phyloP scores from a whole-genome alignment of 2,888 invertebrate genomes.

The Rhabditoides inermis region DNA sequence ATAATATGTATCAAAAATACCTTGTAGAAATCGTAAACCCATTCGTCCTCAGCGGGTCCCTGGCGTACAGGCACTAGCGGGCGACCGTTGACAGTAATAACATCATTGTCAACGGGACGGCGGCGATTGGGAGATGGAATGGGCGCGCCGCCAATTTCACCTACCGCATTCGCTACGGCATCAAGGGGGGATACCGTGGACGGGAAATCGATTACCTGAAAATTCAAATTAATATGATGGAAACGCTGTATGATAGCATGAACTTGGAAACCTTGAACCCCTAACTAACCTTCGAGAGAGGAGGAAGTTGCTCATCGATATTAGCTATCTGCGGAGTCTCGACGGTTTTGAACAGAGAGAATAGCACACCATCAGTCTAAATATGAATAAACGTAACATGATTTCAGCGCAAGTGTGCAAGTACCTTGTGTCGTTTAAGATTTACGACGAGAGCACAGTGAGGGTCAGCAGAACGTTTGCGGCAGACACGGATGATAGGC shows the following conservation, averaged over 20 bases:
- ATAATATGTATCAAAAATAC: no score
- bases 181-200: no score
- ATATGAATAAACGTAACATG: not conserved
- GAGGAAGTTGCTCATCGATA: no score
- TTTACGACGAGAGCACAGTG: conserved; percentile 36
- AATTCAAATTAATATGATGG: no score
- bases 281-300: no score
- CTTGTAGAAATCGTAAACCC: conserved; percentile 45
- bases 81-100: conserved; percentile 19
- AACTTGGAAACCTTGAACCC: no score
- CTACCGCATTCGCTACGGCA: no score
- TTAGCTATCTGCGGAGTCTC: conserved; percentile 6
- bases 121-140: no score
- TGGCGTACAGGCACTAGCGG: conserved; percentile 7
- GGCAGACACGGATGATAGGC: conserved; percentile 36
- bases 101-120: no score
- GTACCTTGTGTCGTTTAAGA: conserved; percentile 18
- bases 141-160: no score
- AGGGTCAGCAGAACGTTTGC: conserved; percentile 44
- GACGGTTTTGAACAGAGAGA: conserved; percentile 22
- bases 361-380: conserved; percentile 15
- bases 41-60: conserved; percentile 16
- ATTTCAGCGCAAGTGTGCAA: not conserved
- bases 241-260: no score
- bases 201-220: no score